These are phyloP conservation scores for Drosophila malerkotliana DNA, from an alignment of 1,140 invertebrate species.

Conservation along the genomic window DNA sequence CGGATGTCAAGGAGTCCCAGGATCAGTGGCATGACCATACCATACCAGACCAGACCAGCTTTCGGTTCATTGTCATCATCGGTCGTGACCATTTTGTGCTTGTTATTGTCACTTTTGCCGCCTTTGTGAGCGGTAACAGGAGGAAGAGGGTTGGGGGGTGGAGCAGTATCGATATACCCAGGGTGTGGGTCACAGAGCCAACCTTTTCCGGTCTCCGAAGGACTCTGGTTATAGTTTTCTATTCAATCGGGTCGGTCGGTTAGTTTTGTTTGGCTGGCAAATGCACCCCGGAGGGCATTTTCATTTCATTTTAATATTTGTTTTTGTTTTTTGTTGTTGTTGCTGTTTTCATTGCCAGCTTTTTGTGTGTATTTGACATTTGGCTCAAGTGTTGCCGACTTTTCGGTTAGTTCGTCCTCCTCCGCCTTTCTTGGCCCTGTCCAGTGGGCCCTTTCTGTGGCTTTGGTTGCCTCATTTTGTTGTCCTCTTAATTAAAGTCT, in stretches of 20 bases:
- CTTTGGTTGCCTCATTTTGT: slow-evolving; percentile 24
- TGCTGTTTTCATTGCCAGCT: slow-evolving; percentile 17
- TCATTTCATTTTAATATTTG: slow-evolving; percentile 48
- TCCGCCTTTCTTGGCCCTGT: neutral
- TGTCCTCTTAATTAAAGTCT: slow-evolving; percentile 74
- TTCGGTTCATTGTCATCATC: slow-evolving; percentile 64
- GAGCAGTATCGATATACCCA: slow-evolving; percentile 55
- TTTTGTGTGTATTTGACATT: slow-evolving; percentile 82
- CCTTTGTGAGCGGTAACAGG: slow-evolving; percentile 18
- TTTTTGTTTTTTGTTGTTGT: neutral
- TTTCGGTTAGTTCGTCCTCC: slow-evolving; percentile 66
- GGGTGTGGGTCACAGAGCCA: slow-evolving; percentile 4
- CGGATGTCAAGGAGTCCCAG: slow-evolving; percentile 65
- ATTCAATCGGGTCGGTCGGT: slow-evolving; percentile 65
- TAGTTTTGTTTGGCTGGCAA: slow-evolving; percentile 41
- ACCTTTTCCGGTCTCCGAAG: neutral
- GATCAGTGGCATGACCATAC: slow-evolving; percentile 13
- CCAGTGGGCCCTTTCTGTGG: slow-evolving; percentile 7
- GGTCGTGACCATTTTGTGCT: slow-evolving; percentile 57
- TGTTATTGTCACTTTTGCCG: slow-evolving; percentile 67
- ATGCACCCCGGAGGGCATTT: slow-evolving; percentile 78
- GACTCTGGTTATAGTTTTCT: slow-evolving; percentile 59
- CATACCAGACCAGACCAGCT: neutral
- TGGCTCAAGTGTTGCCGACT: slow-evolving; percentile 81
- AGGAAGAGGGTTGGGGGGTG: slow-evolving; percentile 6